Evolutionary conservation across 2,888 invertebrate genomes (phyloP), one percentile per base, ranked within the genome.

Genomic region (Chloroclystis v-ata): DNA sequence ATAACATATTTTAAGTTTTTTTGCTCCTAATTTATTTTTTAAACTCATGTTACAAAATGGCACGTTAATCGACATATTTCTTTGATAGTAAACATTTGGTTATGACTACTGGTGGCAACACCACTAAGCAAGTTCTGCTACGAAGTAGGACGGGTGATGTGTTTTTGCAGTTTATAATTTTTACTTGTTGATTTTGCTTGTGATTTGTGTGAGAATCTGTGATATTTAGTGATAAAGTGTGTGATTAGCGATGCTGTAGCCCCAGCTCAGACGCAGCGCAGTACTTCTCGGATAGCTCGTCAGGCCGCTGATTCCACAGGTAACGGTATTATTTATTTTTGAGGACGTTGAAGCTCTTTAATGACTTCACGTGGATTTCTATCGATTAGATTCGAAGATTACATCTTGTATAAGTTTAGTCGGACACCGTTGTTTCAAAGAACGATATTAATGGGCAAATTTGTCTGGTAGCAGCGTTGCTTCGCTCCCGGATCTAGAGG

Each of bases 261-360:
- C 57, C 57, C 45, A 59, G 63, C 60, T 65, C 68, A 67, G 37
- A 59, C 40, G 49, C 51, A 56, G 65, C 60, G 60, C 54, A 60
- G 63, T 62, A 66, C 61, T 60, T 60, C 61, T 61, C 65, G 59
- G 61, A 65, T 55, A 66, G 61, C 55, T 63, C 65, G 58, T 60
- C 61, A 64, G 65, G 59, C 65, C 69, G 65, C 72, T 65, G 61
- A 73, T 69, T 69, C 66, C 67, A 70, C 77, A 86, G 86, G 85
- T 86, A 86, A 86, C 86, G 86, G 86, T 83, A 86, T 65, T 70
- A 68, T 82, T 76, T 80, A 75, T 77, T 78, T 80, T 77, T 81
- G 83, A 78, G 79, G 72, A 84, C 84, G 83, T 84, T 70, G 76
- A 73, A 75, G 68, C 61, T 68, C 67, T 65, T 56, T 63, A 61